Evolutionary conservation across 2,113 vertebrate genomes (phyloP), one percentile per base, ranked within the genome.

Genomic region (Theropithecus gelada): DNA sequence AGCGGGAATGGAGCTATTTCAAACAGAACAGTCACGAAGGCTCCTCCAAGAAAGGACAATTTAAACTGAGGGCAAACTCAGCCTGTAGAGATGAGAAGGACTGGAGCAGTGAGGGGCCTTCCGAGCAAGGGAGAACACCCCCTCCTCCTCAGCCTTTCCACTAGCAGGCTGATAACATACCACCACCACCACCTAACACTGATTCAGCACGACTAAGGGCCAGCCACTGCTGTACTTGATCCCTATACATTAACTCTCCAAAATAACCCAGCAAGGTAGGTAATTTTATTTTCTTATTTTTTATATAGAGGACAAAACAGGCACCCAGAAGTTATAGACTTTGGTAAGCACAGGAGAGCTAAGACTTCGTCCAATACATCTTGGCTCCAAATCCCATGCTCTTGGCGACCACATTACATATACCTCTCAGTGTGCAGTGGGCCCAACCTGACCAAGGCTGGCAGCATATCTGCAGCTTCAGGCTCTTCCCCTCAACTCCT

Each of bases 21-120:
- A 18, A 14, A 61, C 8, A 1, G 0, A 8, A 32, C 0, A 0
- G 38, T 22, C 32, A 45, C n/a, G 11, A 76, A 57, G n/a, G 3
- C 30, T 43, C 27, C 57, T 20, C 20, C 0, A 14, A 72, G 59
- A 72, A 93, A 73, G 79, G 66, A n/a, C 23, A 18, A 40, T 43
- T 38, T 35, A 75, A 61, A n/a, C 64, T 11, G 6, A 61, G 20
- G 38, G 48, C 4, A 6, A 59, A 43, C 0, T 6, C 43, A 43
- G 17, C 11, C 43, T 78, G 68, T 16, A 12, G 70, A 50, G 59
- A 86, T 1, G 27, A 38, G 89, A 38, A 66, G 70, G 32, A 70
- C 0, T 10, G 22, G 73, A 61, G 8, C 57, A 23, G 11, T 1
- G 5, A n/a, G 12, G 72, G 17, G 43, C 55, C 66, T 14, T 30